phyloP scores from a whole-genome alignment of 2,797 vertebrate genomes.

The Lutjanus argentimaculatus region DNA sequence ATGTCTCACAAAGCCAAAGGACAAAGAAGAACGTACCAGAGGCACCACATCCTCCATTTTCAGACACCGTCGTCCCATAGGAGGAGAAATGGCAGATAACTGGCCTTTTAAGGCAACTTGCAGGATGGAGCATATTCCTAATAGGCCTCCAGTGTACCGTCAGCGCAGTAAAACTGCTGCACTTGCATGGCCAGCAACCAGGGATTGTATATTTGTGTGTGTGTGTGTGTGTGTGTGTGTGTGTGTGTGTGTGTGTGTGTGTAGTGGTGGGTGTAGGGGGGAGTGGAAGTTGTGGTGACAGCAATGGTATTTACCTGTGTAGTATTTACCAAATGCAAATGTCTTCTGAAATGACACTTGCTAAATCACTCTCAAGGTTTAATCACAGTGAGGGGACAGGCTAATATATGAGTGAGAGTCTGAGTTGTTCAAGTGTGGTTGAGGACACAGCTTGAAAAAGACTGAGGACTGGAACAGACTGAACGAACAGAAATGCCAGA shows the following conservation, averaged over 20 bases:
- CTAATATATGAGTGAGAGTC: conserved; percentile 7
- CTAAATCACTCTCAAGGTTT: conserved; percentile 29
- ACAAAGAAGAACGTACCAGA: conserved; percentile 20
- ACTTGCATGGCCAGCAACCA: conserved; percentile 17
- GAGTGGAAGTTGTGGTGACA: not conserved
- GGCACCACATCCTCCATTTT: conserved; percentile 21
- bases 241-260: conserved; percentile 1
- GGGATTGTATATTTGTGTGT: conserved; percentile 5
- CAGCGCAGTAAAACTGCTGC: conserved; percentile 51
- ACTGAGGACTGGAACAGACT: conserved; percentile 5
- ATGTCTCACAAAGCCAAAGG: conserved; percentile 10
- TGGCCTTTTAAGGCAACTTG: conserved; percentile 65
- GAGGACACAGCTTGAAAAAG: conserved; percentile 1
- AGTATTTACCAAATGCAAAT: conserved; percentile 29
- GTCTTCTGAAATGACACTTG: conserved; percentile 13
- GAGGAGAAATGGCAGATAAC: conserved; percentile 53
- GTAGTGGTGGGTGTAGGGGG: not conserved
- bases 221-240: conserved; percentile 1
- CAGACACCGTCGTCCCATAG: conserved; percentile 24
- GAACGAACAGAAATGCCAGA: conserved; percentile 11
- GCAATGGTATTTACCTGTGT: conserved; percentile 23
- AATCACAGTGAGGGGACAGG: not conserved
- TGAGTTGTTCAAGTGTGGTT: not conserved
- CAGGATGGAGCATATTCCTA: conserved; percentile 44
- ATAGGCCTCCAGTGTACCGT: conserved; percentile 38